Base-by-base conservation (phyloP, 30 jellyfish, hydroid and myxozoan genomes). In the Rhopilema esculentum region DNA sequence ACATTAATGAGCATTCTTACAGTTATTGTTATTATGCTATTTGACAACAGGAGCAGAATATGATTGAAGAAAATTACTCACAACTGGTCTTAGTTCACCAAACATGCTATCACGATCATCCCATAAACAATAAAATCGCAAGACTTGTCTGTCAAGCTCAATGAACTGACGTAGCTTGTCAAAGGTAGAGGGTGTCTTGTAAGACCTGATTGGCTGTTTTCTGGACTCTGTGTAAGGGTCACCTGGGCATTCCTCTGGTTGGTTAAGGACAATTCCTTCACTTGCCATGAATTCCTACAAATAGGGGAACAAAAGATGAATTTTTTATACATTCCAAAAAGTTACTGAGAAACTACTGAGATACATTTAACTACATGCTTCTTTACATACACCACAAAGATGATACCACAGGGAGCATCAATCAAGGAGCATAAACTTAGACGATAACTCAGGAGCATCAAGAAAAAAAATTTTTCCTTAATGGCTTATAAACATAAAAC, bases 61-160 rank as follows among this genome's bases (percentile, higher is more conserved):
- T 63, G 8, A 19, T 63, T 63, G 16, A 63, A 19, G 8, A 19
- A 69, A 12, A 15, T 8, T 49, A 78, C 99, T 79, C 87, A 95
- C 99, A 69, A 93, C 95, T 16, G 99, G 97, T 85, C 97, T 80
- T 40, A 95, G 89, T 79, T 90, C 99, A 18, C 99, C 99, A 95
- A 95, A 95, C 85, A 90, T 90, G 85, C 96, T 95, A 31, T 95
- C 99, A 28, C 99, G 74, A 87, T 95, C 99, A 86, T 95, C 99
- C 97, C 97, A 90, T 7, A 95, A 64, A 67, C 98, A 95, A 63
- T 66, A 95, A 79, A 95, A 95, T 4, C 99, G 95, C 95, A 95
- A 72, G 73, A 95, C 99, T 75, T 95, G 92, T 69, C 99, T 69
- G 89, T 95, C 99, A 69, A 95, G 76, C 77, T 95, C 99, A 24